Conservation (phyloP, 2,113 vertebrate genomes). For the Litocranius walleri region DNA sequence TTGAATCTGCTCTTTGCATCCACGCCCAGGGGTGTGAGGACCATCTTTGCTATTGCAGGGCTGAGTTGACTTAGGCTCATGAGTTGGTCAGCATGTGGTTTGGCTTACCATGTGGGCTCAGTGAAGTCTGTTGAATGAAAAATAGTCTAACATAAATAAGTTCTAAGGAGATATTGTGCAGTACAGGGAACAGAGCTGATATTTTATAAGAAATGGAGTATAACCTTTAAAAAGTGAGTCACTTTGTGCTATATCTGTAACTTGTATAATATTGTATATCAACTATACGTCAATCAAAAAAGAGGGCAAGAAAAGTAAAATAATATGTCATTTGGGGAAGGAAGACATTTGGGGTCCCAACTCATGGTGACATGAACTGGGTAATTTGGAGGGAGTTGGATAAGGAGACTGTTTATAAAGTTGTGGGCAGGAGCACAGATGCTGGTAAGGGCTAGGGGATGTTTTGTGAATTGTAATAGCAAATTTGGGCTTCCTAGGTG, state of each 20-base stretch:
- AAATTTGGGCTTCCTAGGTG: not conserved
- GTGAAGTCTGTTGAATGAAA: slow-evolving; percentile 1
- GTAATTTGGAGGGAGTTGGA: not conserved
- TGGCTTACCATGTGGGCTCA: not conserved
- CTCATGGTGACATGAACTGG: not conserved
- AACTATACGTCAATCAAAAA: not conserved
- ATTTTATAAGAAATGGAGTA: not conserved
- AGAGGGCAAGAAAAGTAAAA: not conserved
- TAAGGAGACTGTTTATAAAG: not conserved
- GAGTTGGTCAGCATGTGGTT: not conserved
- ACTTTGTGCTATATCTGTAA: not conserved
- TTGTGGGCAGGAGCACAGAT: not conserved
- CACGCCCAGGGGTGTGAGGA: not conserved
- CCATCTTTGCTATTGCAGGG: not conserved
- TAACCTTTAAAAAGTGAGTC: not conserved
- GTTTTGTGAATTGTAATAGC: not conserved
- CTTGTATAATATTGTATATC: not conserved
- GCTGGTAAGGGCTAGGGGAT: not conserved
- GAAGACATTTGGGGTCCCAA: not conserved
- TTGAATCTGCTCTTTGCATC: not conserved
- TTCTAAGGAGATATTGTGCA: not conserved
- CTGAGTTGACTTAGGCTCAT: not conserved
- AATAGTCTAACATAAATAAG: not conserved
- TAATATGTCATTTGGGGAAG: not conserved
- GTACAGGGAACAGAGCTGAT: not conserved